Conservation (phyloP, 2,113 vertebrate species). For the Prolemur simus region DNA sequence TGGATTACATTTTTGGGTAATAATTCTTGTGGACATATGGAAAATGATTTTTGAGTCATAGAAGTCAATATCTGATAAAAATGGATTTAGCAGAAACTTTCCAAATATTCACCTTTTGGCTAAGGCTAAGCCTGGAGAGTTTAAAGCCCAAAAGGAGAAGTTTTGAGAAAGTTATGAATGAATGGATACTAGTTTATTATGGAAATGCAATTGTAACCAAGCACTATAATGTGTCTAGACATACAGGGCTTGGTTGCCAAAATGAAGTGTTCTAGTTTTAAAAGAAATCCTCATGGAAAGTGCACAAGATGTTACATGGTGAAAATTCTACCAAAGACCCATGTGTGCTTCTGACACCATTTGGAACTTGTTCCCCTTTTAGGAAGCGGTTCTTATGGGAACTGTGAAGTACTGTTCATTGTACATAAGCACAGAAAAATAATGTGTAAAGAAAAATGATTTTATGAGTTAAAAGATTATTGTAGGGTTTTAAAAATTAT, state of each 20-base stretch:
- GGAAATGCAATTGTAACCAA: conserved; percentile 74
- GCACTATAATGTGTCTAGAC: conserved; percentile 78
- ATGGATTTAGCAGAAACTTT: conserved; percentile 80
- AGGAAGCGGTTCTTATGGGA: not conserved
- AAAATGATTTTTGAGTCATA: conserved; percentile 75
- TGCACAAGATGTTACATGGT: conserved; percentile 20
- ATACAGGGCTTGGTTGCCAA: conserved; percentile 51
- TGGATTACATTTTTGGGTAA: conserved; percentile 38
- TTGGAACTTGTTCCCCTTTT: not conserved
- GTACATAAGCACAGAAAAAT: not conserved
- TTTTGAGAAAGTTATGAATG: conserved; percentile 78
- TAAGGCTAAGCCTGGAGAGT: conserved; percentile 48
- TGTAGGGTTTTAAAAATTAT: not conserved
- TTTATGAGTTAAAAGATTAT: not conserved
- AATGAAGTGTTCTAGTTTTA: conserved; percentile 65
- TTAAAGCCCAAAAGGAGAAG: conserved; percentile 65
- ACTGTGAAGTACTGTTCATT: not conserved
- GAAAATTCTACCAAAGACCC: conserved; percentile 4
- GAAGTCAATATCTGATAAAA: conserved; percentile 78
- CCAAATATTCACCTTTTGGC: conserved; percentile 76
- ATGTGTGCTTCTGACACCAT: conserved; percentile 3
- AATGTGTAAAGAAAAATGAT: not conserved
- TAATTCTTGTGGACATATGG: conserved; percentile 76
- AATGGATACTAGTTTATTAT: conserved; percentile 72
- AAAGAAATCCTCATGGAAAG: conserved; percentile 64